These are phyloP conservation scores for Struthidea cinerea DNA, from an alignment of 2,113 vertebrate genomes.

Conservation along the genomic window DNA sequence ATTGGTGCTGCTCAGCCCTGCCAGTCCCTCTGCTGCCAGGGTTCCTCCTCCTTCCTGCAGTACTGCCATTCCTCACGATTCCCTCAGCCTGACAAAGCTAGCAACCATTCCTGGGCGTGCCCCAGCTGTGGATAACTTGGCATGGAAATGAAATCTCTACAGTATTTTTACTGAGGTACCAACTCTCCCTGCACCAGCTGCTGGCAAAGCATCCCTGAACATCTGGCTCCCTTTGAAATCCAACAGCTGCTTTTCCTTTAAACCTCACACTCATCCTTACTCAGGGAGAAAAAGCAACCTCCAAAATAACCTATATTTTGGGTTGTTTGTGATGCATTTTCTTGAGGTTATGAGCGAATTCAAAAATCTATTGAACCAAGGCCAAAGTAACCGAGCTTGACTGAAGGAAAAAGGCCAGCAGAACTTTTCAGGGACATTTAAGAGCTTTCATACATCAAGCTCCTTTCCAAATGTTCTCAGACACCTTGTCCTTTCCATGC, in stretches of 20 bases:
- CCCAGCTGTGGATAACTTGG: not conserved
- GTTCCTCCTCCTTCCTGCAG: not conserved
- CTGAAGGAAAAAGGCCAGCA: not conserved
- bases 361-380: not conserved
- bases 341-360: not conserved
- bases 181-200: not conserved
- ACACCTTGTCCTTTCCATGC: not conserved
- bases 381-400: not conserved
- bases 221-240: not conserved
- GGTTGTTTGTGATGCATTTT: not conserved
- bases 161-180: not conserved
- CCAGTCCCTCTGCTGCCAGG: not conserved
- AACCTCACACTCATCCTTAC: not conserved
- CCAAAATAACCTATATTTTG: not conserved
- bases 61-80: accelerated
- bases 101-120: accelerated
- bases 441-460: not conserved
- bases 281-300: not conserved
- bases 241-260: not conserved
- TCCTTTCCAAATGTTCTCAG: not conserved
- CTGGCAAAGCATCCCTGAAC: not conserved
- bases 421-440: not conserved
- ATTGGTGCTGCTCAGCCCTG: not conserved
- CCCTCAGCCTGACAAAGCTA: not conserved
- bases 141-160: not conserved